phyloP scores from a whole-genome alignment of 2,797 vertebrate genomes.

The Apogon hyalosoma region DNA sequence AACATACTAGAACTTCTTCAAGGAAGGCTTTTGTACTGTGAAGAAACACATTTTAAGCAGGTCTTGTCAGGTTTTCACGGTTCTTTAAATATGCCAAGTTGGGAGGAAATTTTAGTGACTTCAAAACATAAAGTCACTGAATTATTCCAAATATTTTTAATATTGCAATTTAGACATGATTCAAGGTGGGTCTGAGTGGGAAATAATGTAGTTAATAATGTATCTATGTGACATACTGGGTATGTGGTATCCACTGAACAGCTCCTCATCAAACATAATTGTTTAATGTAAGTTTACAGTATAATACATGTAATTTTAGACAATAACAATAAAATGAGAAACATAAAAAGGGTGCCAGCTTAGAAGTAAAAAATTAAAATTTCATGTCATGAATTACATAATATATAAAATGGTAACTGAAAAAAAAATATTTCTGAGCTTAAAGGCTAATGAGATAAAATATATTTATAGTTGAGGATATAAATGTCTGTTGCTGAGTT shows the following conservation, averaged over 20 bases:
- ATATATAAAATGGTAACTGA: slow-evolving; percentile 28
- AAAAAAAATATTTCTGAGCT: slow-evolving; percentile 13
- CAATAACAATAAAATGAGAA: slow-evolving; percentile 12
- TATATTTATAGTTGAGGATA: slow-evolving; percentile 30
- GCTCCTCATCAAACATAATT: not conserved
- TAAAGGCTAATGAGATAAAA: slow-evolving; percentile 19
- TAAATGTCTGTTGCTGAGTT: slow-evolving; percentile 2
- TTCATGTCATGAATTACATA: slow-evolving; percentile 36
- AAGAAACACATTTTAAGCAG: too few relatives aligned
- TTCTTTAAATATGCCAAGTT: too few relatives aligned
- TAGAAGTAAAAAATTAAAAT: slow-evolving; percentile 33
- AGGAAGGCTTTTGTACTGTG: too few relatives aligned
- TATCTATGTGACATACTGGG: too few relatives aligned
- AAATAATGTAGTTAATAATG: too few relatives aligned
- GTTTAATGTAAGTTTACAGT: not conserved
- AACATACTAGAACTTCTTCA: too few relatives aligned
- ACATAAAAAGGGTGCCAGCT: slow-evolving; percentile 7
- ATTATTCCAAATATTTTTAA: too few relatives aligned
- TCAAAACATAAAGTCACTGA: too few relatives aligned
- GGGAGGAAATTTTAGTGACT: too few relatives aligned
- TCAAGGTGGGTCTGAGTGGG: too few relatives aligned
- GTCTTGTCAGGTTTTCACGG: too few relatives aligned
- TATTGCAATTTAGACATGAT: too few relatives aligned
- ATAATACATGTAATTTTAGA: slow-evolving; percentile 13
- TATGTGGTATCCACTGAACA: not conserved